phyloP scores from a whole-genome alignment of 2,888 invertebrate species.

The Amiota minor region DNA sequence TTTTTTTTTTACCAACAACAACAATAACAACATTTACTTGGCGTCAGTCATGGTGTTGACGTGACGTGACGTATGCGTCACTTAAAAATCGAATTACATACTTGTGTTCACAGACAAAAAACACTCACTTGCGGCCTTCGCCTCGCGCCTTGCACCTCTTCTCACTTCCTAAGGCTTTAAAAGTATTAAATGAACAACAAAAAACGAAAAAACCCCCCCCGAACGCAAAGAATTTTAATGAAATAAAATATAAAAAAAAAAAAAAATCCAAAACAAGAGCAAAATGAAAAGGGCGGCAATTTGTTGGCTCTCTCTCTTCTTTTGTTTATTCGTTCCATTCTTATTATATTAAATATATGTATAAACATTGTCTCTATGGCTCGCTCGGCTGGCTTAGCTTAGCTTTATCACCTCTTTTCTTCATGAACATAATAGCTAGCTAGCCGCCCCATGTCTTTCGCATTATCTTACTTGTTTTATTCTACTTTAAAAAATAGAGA shows the following conservation, averaged over 20 bases:
- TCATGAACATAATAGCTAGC: too few relatives aligned
- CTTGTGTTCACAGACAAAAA: too few relatives aligned
- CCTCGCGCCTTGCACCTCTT: background rate
- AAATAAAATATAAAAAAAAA: conserved; percentile 12
- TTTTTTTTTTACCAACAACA: background rate
- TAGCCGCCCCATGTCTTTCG: too few relatives aligned
- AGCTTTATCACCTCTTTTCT: too few relatives aligned
- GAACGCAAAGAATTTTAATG: conserved; percentile 10
- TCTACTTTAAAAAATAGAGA: too few relatives aligned
- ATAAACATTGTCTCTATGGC: too few relatives aligned
- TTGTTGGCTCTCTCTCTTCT: background rate
- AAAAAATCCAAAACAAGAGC: background rate
- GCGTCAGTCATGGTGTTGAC: background rate
- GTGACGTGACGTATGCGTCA: conserved; percentile 25
- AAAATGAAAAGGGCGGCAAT: background rate
- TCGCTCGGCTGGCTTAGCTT: too few relatives aligned
- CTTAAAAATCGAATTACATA: conserved; percentile 18
- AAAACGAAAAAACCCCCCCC: background rate
- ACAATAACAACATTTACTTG: conserved; percentile 3
- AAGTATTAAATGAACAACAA: background rate
- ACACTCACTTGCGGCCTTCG: too few relatives aligned
- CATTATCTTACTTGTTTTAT: too few relatives aligned
- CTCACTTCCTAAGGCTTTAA: background rate
- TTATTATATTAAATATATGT: background rate
- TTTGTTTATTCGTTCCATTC: background rate